Evolutionary conservation across 92 coral and sea anemone species (phyloP).

Genomic region (Meandrina meandrites): DNA sequence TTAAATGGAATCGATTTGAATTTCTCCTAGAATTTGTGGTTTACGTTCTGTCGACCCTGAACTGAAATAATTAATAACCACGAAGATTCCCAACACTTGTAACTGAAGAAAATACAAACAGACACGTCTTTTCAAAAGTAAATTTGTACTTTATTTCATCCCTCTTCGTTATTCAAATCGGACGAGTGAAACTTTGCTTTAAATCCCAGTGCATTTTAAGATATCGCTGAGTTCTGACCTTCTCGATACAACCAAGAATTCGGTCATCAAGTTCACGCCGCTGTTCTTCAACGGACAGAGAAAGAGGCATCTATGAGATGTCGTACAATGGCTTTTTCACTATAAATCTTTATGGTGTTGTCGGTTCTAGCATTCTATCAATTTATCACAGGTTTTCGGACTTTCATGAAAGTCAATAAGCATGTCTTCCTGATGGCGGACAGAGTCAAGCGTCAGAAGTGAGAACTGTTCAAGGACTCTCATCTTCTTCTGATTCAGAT

Average conservation of each 20-base stretch:
- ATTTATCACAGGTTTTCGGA: background rate
- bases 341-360: no score
- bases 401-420: background rate
- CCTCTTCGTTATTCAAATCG: no score
- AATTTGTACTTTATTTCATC: no score
- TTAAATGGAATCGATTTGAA: no score
- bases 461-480: background rate
- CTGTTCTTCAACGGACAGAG: background rate
- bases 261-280: background rate
- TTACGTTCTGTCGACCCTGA: no score
- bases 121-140: no score
- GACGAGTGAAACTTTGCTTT: background rate
- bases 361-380: background rate
- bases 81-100: no score
- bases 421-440: background rate
- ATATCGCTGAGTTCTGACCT: background rate
- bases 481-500: constrained; percentile 6
- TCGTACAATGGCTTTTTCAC: no score
- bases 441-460: background rate
- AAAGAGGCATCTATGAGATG: background rate
- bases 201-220: background rate
- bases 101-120: no score
- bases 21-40: no score
- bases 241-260: background rate
- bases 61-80: no score